Conservation (phyloP, 1,140 invertebrate genomes). For the Drosophila pectinifera region DNA sequence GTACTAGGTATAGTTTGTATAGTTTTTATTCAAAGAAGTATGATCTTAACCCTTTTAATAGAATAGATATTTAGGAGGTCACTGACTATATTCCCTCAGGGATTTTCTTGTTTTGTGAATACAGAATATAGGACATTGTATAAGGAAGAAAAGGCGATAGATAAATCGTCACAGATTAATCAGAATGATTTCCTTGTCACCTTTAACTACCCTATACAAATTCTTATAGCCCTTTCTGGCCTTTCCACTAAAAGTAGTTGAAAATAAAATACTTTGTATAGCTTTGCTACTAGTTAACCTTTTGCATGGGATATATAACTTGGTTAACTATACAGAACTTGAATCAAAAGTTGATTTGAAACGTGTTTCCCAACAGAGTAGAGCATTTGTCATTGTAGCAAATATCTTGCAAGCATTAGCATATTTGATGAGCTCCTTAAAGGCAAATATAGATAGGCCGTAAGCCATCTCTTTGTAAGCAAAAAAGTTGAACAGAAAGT, state of each 20-base stretch:
- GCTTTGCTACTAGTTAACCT: neutral
- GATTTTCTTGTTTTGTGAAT: neutral
- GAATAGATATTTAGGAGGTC: no score
- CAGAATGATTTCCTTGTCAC: neutral
- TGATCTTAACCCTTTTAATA: no score
- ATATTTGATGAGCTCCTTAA: constrained; percentile 19
- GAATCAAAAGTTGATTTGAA: constrained; percentile 1
- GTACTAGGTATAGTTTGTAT: neutral
- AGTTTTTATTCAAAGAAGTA: no score
- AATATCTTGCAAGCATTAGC: neutral
- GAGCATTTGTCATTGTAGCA: neutral
- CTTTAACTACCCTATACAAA: neutral
- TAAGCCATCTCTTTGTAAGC: neutral
- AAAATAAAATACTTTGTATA: neutral
- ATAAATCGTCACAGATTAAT: neutral
- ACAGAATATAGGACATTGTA: no score
- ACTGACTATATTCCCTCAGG: neutral
- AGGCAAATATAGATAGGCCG: neutral
- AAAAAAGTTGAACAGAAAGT: constrained; percentile 8
- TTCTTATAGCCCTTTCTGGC: neutral
- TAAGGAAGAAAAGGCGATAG: neutral
- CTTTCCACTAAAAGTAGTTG: neutral
- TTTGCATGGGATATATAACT: neutral
- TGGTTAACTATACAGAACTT: neutral
- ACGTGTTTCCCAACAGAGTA: neutral